Percentiles rank a stretch among this genome's conserved stretches.
Conservation (phyloP, 2,888 invertebrate species). For the Sepioteuthis lessoniana region DNA sequence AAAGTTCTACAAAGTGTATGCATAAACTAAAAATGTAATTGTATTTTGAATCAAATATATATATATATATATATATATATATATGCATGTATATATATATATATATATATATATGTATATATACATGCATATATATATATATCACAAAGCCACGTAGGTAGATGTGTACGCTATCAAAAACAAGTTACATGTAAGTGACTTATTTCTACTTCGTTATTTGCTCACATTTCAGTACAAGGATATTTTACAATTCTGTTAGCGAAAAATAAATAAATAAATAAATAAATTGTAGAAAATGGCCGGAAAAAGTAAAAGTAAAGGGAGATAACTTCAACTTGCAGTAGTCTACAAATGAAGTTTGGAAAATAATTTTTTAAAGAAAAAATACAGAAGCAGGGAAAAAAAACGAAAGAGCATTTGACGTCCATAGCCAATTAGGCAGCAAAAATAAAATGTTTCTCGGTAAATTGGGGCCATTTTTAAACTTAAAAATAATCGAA, state of each 20-base stretch:
- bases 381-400: neutral
- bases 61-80: neutral
- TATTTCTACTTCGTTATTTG: neutral
- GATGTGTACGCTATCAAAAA: no score
- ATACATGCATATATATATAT: no score
- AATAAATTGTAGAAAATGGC: neutral
- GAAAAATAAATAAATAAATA: no score
- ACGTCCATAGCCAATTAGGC: slow-evolving; percentile 20
- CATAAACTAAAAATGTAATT: neutral
- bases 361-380: neutral
- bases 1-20: neutral
- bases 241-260: no score
- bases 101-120: no score
- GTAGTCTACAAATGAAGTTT: neutral
- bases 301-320: neutral
- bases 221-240: neutral
- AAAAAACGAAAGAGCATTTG: neutral
- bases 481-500: slow-evolving; percentile 23
- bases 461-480: slow-evolving; percentile 33
- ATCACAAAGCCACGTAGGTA: no score
- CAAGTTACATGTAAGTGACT: no score
- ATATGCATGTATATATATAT: no score
- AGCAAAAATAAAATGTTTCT: slow-evolving; percentile 18
- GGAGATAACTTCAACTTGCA: neutral
- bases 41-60: neutral